Evolutionary conservation across 2,888 invertebrate genomes (phyloP).

Genomic region (Falcaria lacertinaria): DNA sequence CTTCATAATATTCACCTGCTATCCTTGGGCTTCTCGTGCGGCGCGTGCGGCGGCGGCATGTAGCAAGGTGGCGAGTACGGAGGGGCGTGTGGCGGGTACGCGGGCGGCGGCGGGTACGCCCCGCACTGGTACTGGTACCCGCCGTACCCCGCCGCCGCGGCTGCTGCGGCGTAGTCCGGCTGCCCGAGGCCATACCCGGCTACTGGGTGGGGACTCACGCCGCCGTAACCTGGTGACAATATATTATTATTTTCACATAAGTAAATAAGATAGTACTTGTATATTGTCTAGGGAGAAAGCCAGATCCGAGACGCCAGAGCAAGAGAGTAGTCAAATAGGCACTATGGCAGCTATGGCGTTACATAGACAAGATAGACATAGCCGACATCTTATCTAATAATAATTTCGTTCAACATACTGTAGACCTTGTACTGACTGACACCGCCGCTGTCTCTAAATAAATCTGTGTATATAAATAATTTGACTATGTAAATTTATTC

Average conservation of each 20-base stretch:
- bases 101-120: constrained; percentile 81
- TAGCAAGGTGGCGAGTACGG: constrained; percentile 91
- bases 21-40: constrained; percentile 89
- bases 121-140: constrained; percentile 79
- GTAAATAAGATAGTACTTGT: no score
- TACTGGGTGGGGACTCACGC: constrained; percentile 89
- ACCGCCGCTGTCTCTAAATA: not conserved
- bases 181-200: constrained; percentile 89
- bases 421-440: not conserved
- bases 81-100: constrained; percentile 84
- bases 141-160: constrained; percentile 82
- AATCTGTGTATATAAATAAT: no score
- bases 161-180: constrained; percentile 89
- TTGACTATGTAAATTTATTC: no score
- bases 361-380: not conserved
- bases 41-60: constrained; percentile 92
- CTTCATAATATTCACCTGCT: constrained; percentile 80
- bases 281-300: no score
- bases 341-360: not conserved
- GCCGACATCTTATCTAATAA: not conserved
- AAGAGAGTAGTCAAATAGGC: no score
- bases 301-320: no score
- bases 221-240: constrained; percentile 83
- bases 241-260: no score
- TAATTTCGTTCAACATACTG: not conserved